Conservation (phyloP, 37 sponge, comb jelly and placozoan genomes). For the Lycopodina hypogea region DNA sequence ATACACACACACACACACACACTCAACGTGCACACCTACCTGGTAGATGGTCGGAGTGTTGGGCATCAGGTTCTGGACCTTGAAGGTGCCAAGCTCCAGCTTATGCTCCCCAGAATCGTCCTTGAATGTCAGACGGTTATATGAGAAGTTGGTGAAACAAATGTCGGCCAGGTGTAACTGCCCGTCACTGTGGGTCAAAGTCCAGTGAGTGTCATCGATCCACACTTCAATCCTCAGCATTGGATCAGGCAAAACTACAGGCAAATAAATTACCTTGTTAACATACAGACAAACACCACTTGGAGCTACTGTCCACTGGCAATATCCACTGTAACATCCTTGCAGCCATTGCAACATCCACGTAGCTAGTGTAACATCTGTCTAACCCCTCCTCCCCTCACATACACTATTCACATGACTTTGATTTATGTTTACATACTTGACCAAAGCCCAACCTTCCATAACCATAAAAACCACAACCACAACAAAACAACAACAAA, state of each 20-base stretch:
- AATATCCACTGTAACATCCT: too few relatives aligned
- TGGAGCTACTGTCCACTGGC: background rate
- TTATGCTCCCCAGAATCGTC: constrained; percentile 88
- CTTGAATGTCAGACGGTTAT: constrained; percentile 59
- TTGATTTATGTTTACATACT: too few relatives aligned
- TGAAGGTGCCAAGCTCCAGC: constrained; percentile 81
- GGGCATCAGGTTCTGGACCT: constrained; percentile 79
- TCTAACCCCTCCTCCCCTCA: too few relatives aligned
- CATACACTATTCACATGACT: too few relatives aligned
- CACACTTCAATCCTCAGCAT: constrained; percentile 83
- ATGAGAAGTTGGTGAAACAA: constrained; percentile 70
- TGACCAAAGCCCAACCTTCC: background rate
- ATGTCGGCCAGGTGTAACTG: constrained; percentile 80
- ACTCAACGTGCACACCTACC: constrained; percentile 7
- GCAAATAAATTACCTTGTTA: background rate
- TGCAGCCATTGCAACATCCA: too few relatives aligned
- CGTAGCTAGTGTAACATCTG: too few relatives aligned
- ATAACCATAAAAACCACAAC: background rate
- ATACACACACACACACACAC: background rate
- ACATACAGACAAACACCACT: background rate
- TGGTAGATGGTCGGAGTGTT: constrained; percentile 52
- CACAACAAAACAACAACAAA: background rate
- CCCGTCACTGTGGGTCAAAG: constrained; percentile 78
- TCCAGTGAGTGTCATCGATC: constrained; percentile 86
- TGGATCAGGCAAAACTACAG: constrained; percentile 33